These are phyloP conservation scores for Bambusicola thoracicus DNA, from an alignment of 2,113 vertebrate genomes.

Conservation along the genomic window DNA sequence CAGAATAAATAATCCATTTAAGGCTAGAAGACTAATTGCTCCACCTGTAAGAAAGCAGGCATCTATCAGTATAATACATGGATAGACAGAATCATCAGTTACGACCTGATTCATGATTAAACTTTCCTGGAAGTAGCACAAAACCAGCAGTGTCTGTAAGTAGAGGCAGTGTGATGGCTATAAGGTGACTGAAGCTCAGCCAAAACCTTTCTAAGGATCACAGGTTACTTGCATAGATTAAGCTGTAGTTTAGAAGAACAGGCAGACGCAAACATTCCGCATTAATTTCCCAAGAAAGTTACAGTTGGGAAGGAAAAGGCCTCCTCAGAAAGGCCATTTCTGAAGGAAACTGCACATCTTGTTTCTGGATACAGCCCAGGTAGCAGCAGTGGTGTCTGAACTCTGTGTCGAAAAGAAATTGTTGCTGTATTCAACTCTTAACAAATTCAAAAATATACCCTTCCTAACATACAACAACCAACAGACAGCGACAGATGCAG, in stretches of 20 bases:
- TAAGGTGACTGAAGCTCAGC: background rate
- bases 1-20: slow-evolving; percentile 94
- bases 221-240: background rate
- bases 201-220: background rate
- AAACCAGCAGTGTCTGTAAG: background rate
- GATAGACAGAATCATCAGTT: background rate
- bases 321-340: background rate
- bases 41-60: slow-evolving; percentile 82
- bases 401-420: background rate
- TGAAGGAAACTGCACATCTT: background rate
- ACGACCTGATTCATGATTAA: background rate
- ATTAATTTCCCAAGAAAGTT: background rate
- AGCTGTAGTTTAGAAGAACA: background rate
- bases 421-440: background rate
- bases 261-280: background rate
- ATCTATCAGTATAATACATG: background rate
- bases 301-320: background rate
- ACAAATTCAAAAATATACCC: background rate
- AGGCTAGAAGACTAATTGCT: slow-evolving; percentile 91
- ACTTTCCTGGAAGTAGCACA: background rate
- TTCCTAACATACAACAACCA: background rate
- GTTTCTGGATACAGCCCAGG: background rate
- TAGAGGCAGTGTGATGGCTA: background rate
- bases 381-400: background rate
- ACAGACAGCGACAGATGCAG: background rate